Conservation (phyloP, 2,113 vertebrate species). For the Meleagris gallopavo region DNA sequence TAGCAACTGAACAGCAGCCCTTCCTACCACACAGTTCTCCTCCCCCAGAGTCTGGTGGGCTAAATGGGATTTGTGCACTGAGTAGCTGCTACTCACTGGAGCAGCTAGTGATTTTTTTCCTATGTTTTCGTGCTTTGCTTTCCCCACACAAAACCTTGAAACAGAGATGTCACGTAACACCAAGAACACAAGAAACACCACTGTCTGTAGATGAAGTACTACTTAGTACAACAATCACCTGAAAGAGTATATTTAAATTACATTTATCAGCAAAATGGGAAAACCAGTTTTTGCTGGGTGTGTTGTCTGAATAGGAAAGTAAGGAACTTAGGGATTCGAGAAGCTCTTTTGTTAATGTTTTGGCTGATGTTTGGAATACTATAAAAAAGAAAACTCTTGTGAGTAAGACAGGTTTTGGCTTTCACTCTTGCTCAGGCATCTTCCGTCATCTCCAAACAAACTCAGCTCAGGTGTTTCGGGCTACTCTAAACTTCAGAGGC, state of each 20-base stretch:
- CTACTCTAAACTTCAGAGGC: conserved; percentile 42
- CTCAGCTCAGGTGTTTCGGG: conserved; percentile 19
- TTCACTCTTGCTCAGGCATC: not conserved
- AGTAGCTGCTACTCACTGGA: not conserved
- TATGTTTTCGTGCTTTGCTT: not conserved
- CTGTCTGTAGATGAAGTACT: not conserved
- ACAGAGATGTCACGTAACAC: not conserved
- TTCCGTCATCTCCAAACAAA: conserved; percentile 1
- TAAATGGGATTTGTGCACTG: not conserved
- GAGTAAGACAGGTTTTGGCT: not conserved
- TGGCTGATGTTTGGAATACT: not conserved
- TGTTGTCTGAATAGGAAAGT: not conserved
- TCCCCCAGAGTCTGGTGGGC: not conserved
- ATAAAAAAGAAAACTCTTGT: not conserved
- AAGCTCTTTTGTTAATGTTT: conserved; percentile 19
- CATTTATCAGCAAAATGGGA: not conserved
- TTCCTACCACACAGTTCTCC: not conserved
- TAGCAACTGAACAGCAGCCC: not conserved
- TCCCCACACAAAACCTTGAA: not conserved
- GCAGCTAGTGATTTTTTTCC: not conserved
- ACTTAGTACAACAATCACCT: not conserved
- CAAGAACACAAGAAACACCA: not conserved
- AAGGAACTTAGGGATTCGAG: not conserved
- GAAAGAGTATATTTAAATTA: not conserved
- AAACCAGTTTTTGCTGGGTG: not conserved